A percentile compares a stretch with the other conserved stretches of the same genome.
These are phyloP conservation scores for Drosophila ironensis DNA, from an alignment of 1,140 invertebrate species.

Conservation along the genomic window DNA sequence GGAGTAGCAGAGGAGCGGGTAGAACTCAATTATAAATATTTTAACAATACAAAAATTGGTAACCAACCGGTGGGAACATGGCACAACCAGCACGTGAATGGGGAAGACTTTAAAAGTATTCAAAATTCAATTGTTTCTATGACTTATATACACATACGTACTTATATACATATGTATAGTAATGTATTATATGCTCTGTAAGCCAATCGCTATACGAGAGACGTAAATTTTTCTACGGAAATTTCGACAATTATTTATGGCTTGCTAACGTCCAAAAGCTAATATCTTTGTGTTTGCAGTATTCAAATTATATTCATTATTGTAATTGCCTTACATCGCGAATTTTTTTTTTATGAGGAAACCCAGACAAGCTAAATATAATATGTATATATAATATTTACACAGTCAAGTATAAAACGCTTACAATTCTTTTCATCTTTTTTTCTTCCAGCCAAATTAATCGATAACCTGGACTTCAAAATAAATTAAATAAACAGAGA, in stretches of 20 bases:
- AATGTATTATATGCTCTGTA: background rate
- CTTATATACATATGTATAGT: background rate
- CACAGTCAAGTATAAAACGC: no score
- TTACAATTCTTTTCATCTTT: no score
- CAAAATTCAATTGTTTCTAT: slow-evolving; percentile 12
- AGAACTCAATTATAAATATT: slow-evolving; percentile 37
- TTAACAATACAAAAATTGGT: slow-evolving; percentile 52
- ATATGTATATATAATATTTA: no score
- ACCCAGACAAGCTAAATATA: background rate
- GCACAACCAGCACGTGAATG: slow-evolving; percentile 2
- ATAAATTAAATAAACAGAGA: background rate
- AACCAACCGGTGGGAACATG: slow-evolving; percentile 47
- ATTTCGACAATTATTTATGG: slow-evolving; percentile 66
- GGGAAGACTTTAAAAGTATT: slow-evolving; percentile 26
- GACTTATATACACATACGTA: no score
- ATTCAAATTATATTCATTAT: no score
- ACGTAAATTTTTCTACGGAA: slow-evolving; percentile 43
- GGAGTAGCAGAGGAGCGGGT: background rate
- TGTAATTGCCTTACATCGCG: slow-evolving; percentile 14
- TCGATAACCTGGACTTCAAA: no score
- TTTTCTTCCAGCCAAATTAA: no score
- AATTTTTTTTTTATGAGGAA: background rate
- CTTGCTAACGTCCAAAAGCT: no score
- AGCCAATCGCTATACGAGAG: slow-evolving; percentile 16
- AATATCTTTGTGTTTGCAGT: no score